Percentiles rank a stretch among this genome's conserved stretches.
phyloP scores from a whole-genome alignment of 2,113 vertebrate species.

The Crotophaga sulcirostris region DNA sequence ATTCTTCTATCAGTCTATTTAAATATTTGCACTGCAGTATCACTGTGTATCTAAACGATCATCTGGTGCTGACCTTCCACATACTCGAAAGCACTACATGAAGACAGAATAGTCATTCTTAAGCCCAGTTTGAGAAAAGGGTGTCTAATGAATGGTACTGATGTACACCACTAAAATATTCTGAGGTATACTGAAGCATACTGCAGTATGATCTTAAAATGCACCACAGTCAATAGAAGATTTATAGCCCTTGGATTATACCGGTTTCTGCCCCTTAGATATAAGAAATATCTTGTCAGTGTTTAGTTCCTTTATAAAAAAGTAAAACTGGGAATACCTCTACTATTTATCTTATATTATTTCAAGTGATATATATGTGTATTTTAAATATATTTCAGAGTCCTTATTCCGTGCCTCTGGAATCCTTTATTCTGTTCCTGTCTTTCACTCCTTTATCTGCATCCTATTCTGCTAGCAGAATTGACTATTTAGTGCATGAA shows the following conservation, averaged over 20 bases:
- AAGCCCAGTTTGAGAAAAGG: not conserved
- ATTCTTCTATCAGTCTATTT: not conserved
- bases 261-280: not conserved
- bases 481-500: not conserved
- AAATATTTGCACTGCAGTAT: slow-evolving; percentile 37
- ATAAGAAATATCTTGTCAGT: not conserved
- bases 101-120: not conserved
- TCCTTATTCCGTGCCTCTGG: not conserved
- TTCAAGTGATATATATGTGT: not conserved
- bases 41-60: not conserved
- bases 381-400: not conserved
- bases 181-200: not conserved
- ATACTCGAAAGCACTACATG: not conserved
- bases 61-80: not conserved
- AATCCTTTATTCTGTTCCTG: not conserved
- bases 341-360: not conserved
- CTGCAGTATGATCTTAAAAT: not conserved
- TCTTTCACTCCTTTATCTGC: not conserved
- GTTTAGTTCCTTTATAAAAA: not conserved
- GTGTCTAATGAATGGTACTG: not conserved
- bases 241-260: not conserved
- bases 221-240: not conserved
- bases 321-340: not conserved
- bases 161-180: not conserved
- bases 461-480: not conserved